Evolutionary conservation across 2,888 invertebrate genomes (phyloP), one percentile per base, ranked within the genome.

Genomic region (Lapara coniferarum): DNA sequence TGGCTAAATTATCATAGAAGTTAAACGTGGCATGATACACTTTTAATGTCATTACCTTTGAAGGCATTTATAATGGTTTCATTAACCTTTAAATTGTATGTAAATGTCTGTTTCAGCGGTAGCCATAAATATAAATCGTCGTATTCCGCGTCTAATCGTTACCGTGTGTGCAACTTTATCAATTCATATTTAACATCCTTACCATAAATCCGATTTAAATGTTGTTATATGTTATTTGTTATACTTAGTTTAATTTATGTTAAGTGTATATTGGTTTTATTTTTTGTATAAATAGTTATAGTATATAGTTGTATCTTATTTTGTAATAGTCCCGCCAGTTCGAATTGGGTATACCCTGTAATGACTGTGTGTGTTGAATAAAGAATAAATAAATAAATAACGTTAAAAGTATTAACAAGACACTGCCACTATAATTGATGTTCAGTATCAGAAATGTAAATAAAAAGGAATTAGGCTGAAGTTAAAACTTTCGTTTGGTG

Each of bases 91-190:
- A 71, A 79, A 82, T 77, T 77, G 70, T 72, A 75, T 75, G 76
- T 71, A 74, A 75, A 80, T 74, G 75, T 76, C 77, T 73, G 71
- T 72, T 74, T 72, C 58, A 71, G 71, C 73, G 37, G 14, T 57
- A 14, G 10, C 0, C 7, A 37, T 16, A 10, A 10, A 58, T 37
- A 74, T 80, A 81, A 78, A 85, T 85, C 78, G 77, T 74, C 74
- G 75, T 77, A 78, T 87, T 85, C 75, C 88, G 86, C 88, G 88
- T 78, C 73, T 72, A 73, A 78, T 82, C 85, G 82, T 88, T 87
- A 89, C 77, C 73, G 74, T 75, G 74, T 74, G 71, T 83, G 81
- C 79, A 85, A 84, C 81, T 88, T 88, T 87, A 87, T 87, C 84
- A 86, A 81, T 80, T 79, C 73, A 75, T 80, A 78, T 84, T 81